Evolutionary conservation across 2,797 vertebrate species (phyloP).

Genomic region (Garrulus glandarius): DNA sequence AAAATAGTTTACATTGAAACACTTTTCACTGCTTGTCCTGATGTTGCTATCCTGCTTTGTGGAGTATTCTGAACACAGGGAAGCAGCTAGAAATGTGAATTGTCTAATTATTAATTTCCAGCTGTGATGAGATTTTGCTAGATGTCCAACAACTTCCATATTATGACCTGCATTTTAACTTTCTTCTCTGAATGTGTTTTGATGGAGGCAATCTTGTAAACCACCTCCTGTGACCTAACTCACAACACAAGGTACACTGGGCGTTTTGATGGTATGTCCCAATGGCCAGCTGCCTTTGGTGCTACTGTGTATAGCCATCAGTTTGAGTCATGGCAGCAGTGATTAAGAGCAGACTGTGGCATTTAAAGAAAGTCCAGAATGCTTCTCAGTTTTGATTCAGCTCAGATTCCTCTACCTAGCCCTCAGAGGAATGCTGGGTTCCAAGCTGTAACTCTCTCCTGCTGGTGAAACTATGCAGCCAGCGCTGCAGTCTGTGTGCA

Average conservation of each 20-base stretch:
- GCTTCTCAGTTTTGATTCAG: not conserved
- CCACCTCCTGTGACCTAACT: not conserved
- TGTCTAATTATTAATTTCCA: not conserved
- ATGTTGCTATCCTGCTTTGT: not conserved
- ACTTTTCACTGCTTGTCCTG: not conserved
- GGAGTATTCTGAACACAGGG: not conserved
- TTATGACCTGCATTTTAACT: not conserved
- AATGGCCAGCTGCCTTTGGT: not conserved
- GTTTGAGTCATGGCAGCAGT: not conserved
- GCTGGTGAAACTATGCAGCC: accelerated
- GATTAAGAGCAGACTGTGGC: not conserved
- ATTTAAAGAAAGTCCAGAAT: not conserved
- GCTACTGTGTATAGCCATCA: not conserved
- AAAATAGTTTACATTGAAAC: not conserved
- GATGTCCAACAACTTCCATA: not conserved
- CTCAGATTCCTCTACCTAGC: not conserved
- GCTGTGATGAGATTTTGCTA: not conserved
- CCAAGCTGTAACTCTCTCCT: not conserved
- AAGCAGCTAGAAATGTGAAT: not conserved
- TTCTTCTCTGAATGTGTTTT: not conserved
- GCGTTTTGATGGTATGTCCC: not conserved
- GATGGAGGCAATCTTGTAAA: not conserved
- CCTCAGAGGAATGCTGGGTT: not conserved
- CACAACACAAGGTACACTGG: not conserved
- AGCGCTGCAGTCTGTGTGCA: too few relatives aligned